Conservation (phyloP, 1,140 invertebrate species). For the Eriocheir sinensis region DNA sequence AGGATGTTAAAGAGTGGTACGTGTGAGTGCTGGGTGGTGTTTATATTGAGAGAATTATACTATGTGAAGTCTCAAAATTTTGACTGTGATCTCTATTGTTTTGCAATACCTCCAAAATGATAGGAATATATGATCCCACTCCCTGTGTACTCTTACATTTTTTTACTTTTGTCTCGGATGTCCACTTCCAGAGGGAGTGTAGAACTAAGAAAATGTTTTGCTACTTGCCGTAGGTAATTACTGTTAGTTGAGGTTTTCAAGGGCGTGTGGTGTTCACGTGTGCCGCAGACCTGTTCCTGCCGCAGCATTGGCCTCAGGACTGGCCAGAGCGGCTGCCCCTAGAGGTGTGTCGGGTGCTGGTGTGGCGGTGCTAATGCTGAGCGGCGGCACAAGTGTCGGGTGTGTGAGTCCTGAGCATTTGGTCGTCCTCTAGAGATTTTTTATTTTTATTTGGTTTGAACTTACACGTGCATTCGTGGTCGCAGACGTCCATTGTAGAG, state of each 20-base stretch:
- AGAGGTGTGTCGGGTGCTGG: neutral
- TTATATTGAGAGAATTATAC: conserved; percentile 73
- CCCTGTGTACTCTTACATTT: conserved; percentile 50
- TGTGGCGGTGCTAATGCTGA: conserved; percentile 1
- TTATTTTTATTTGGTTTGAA: conserved; percentile 55
- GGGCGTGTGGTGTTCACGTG: conserved; percentile 32
- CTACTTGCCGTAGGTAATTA: conserved; percentile 52
- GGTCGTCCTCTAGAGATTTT: conserved; percentile 26
- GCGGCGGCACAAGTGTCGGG: neutral
- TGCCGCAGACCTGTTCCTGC: conserved; percentile 37
- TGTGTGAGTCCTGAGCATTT: conserved; percentile 11
- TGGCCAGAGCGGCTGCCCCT: neutral
- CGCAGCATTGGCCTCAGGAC: neutral
- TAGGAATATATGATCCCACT: conserved; percentile 65
- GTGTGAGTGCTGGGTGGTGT: conserved; percentile 85
- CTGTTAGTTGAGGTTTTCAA: conserved; percentile 61
- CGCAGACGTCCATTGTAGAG: conserved; percentile 76
- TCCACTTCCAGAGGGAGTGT: conserved; percentile 40
- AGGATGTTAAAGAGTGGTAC: conserved; percentile 97
- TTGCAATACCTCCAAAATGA: conserved; percentile 74
- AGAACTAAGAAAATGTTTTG: conserved; percentile 11
- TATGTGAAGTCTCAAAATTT: conserved; percentile 76
- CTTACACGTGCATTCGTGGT: conserved; percentile 75
- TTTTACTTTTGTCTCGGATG: conserved; percentile 46
- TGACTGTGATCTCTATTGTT: conserved; percentile 77